Evolutionary conservation across 1,140 invertebrate genomes (phyloP).

Genomic region (Drosophila paulistorum): DNA sequence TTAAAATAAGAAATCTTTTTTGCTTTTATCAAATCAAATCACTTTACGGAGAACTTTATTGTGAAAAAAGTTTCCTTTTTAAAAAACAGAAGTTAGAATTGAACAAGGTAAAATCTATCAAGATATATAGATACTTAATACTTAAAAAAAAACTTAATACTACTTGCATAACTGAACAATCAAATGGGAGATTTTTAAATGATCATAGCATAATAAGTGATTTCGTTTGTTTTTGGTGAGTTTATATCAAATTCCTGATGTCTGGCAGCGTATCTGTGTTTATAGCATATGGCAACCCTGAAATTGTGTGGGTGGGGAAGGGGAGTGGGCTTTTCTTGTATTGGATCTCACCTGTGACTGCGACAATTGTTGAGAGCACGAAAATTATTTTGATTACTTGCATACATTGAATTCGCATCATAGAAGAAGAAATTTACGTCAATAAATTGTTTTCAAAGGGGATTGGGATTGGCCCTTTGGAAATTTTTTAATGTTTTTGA

Average conservation of each 20-base stretch:
- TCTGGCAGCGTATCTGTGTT: constrained; percentile 30
- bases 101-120: too few species aligned
- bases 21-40: too few species aligned
- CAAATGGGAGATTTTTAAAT: too few species aligned
- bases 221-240: neutral
- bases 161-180: too few species aligned
- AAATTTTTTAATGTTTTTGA: constrained; percentile 25
- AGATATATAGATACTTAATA: too few species aligned
- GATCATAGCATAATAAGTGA: too few species aligned
- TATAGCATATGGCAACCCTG: constrained; percentile 41
- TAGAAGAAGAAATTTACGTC: constrained; percentile 43
- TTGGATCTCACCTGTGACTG: constrained; percentile 70
- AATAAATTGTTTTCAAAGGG: constrained; percentile 13
- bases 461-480: constrained; percentile 16
- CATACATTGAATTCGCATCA: constrained; percentile 71
- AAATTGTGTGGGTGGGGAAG: neutral
- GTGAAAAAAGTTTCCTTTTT: too few species aligned
- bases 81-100: neutral
- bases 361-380: constrained; percentile 83
- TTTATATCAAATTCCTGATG: too few species aligned
- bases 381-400: constrained; percentile 80
- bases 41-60: too few species aligned
- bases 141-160: too few species aligned
- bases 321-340: constrained; percentile 24
- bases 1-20: too few species aligned